Conservation (phyloP, 2,113 vertebrate species). For the Pavo muticus region DNA sequence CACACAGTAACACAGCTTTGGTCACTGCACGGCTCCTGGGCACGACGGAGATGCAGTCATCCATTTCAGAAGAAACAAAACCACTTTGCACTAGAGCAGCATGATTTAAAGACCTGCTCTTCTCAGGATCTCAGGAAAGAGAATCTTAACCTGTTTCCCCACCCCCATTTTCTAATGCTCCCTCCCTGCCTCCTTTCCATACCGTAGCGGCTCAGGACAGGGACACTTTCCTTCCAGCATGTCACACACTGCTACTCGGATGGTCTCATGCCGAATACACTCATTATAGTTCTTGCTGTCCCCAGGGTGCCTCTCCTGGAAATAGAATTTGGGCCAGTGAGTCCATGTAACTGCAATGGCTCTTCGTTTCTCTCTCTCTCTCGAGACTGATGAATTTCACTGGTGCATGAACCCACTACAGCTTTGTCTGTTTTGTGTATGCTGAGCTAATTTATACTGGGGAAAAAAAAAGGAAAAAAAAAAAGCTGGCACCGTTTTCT, state of each 20-base stretch:
- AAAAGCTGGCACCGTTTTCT: neutral
- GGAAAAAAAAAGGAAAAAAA: neutral
- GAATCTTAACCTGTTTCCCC: neutral
- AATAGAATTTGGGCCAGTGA: slow-evolving; percentile 12
- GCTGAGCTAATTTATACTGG: neutral
- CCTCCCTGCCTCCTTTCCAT: neutral
- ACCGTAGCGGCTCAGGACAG: slow-evolving; percentile 94
- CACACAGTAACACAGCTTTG: neutral
- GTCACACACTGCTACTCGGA: slow-evolving; percentile 97
- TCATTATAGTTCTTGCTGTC: slow-evolving; percentile 99
- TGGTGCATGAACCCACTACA: accelerated
- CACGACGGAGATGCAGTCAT: neutral
- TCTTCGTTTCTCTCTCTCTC: neutral
- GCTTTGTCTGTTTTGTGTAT: neutral
- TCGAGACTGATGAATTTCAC: neutral
- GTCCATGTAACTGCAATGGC: accelerated
- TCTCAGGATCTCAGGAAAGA: neutral
- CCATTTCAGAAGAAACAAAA: neutral
- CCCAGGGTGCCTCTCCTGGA: slow-evolving; percentile 95
- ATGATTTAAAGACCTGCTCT: neutral
- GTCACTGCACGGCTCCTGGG: neutral
- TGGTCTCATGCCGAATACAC: slow-evolving; percentile 96
- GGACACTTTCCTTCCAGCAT: slow-evolving; percentile 97
- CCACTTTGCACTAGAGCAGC: accelerated
- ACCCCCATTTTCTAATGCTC: neutral